A percentile compares a stretch with the other conserved stretches of the same genome.
These are phyloP conservation scores for Melipona bicolor DNA, from an alignment of 2,888 invertebrate species.

Conservation along the genomic window DNA sequence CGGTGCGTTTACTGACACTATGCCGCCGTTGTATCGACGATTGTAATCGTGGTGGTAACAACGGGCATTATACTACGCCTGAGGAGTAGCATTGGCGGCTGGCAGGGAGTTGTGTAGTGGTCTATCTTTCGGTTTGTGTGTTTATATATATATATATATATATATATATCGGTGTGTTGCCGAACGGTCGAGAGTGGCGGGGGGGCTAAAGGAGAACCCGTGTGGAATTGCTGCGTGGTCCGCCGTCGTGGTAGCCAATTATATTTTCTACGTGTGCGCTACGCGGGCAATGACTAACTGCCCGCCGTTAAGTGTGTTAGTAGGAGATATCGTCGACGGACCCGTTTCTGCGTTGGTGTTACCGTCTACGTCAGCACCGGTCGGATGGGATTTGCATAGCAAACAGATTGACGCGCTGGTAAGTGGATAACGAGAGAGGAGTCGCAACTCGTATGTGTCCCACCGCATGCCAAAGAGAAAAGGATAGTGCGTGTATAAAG, in stretches of 20 bases:
- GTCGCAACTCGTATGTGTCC: slow-evolving; percentile 56
- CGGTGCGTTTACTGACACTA: slow-evolving; percentile 60
- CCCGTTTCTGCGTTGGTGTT: slow-evolving; percentile 69
- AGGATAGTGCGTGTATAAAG: slow-evolving; percentile 39
- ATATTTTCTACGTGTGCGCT: slow-evolving; percentile 69
- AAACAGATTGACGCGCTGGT: slow-evolving; percentile 82
- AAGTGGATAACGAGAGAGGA: slow-evolving; percentile 81
- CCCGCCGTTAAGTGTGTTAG: slow-evolving; percentile 76
- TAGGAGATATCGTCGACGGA: slow-evolving; percentile 75
- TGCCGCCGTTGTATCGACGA: slow-evolving; percentile 32
- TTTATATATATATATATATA: too few relatives aligned
- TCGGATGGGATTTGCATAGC: slow-evolving; percentile 82
- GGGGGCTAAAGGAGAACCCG: slow-evolving; percentile 62
- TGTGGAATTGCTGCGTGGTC: slow-evolving; percentile 68
- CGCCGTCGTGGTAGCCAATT: slow-evolving; percentile 66
- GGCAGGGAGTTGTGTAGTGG: slow-evolving; percentile 47
- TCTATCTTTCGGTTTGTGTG: too few relatives aligned
- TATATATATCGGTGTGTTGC: slow-evolving; percentile 34
- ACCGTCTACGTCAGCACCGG: slow-evolving; percentile 79
- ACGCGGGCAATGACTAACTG: slow-evolving; percentile 80
- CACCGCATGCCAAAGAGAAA: slow-evolving; percentile 58
- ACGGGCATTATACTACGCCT: slow-evolving; percentile 51
- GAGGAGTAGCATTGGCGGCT: slow-evolving; percentile 34
- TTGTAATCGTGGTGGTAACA: slow-evolving; percentile 51
- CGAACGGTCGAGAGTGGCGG: slow-evolving; percentile 49